Conservation (phyloP, 2,888 invertebrate genomes). For the Epistrophe grossulariae region DNA sequence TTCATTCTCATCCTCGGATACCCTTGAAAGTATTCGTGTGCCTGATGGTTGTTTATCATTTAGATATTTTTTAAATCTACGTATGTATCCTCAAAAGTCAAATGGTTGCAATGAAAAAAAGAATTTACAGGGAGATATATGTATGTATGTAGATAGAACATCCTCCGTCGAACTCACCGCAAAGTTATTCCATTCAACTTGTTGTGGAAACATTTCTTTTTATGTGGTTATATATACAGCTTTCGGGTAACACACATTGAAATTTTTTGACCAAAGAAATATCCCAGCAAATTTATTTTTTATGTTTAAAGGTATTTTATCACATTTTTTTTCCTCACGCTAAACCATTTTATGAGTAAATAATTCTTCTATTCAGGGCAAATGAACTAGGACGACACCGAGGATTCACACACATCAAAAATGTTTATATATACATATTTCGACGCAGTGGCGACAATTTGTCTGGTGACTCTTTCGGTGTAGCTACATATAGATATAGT, state of each 20-base stretch:
- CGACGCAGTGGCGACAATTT: slow-evolving; percentile 64
- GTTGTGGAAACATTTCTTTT: slow-evolving; percentile 40
- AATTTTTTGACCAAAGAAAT: slow-evolving; percentile 24
- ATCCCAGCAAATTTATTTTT: slow-evolving; percentile 38
- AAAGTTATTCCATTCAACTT: slow-evolving; percentile 49
- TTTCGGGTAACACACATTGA: background rate
- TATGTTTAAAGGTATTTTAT: slow-evolving; percentile 48
- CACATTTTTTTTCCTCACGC: slow-evolving; percentile 19
- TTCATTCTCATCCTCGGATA: slow-evolving; percentile 29
- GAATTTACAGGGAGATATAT: slow-evolving; percentile 5
- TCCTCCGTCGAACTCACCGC: slow-evolving; percentile 19
- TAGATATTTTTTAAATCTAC: slow-evolving; percentile 34
- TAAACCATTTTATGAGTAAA: slow-evolving; percentile 40
- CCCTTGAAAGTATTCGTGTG: slow-evolving; percentile 39
- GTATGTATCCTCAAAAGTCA: slow-evolving; percentile 25
- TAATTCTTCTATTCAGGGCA: slow-evolving; percentile 54
- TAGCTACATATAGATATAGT: background rate
- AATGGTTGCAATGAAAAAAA: slow-evolving; percentile 16
- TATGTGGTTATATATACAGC: slow-evolving; percentile 9
- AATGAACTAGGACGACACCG: slow-evolving; percentile 2
- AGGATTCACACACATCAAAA: slow-evolving; percentile 29
- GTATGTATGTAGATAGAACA: background rate
- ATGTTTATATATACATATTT: slow-evolving; percentile 56
- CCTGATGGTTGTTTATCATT: slow-evolving; percentile 47
- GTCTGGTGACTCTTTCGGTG: slow-evolving; percentile 51